Percentiles rank a stretch among this genome's conserved stretches.
Conservation (phyloP, 2,113 vertebrate species). For the Dunckerocampus dactyliophorus region DNA sequence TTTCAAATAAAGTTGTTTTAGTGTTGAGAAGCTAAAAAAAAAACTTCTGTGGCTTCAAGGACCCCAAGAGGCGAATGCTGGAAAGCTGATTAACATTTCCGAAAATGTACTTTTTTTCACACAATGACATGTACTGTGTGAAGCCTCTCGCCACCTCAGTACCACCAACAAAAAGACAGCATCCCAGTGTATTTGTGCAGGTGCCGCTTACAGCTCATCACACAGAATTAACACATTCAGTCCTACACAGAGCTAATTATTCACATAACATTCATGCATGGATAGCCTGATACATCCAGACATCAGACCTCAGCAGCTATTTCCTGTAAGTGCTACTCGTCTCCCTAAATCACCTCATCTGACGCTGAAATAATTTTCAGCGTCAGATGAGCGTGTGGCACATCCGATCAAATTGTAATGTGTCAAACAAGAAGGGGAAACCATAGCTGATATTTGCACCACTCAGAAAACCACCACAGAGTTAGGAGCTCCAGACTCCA, state of each 20-base stretch:
- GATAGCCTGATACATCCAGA: conserved; percentile 58
- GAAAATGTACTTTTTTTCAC: too few species aligned
- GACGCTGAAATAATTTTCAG: conserved; percentile 10
- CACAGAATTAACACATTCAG: conserved; percentile 45
- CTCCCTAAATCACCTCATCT: conserved; percentile 59
- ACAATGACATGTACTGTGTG: too few species aligned
- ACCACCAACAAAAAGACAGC: conserved; percentile 43
- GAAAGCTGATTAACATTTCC: too few species aligned
- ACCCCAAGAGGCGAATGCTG: too few species aligned
- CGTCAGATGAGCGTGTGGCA: conserved; percentile 12
- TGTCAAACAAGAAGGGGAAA: conserved; percentile 15
- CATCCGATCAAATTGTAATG: conserved; percentile 22
- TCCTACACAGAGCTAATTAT: conserved; percentile 25
- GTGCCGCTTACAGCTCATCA: conserved; percentile 53
- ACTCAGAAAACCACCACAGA: conserved; percentile 41
- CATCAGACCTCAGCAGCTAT: conserved; percentile 55
- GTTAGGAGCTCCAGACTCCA: conserved; percentile 40
- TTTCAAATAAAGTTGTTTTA: too few species aligned
- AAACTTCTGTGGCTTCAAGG: too few species aligned
- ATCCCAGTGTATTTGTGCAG: conserved; percentile 58
- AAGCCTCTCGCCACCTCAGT: conserved; percentile 11
- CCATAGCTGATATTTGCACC: conserved; percentile 28
- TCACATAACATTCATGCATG: conserved; percentile 36
- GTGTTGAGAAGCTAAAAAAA: too few species aligned
- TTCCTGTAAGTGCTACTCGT: conserved; percentile 57